Conservation (phyloP, 2,888 invertebrate species). For the Vanessa cardui region DNA sequence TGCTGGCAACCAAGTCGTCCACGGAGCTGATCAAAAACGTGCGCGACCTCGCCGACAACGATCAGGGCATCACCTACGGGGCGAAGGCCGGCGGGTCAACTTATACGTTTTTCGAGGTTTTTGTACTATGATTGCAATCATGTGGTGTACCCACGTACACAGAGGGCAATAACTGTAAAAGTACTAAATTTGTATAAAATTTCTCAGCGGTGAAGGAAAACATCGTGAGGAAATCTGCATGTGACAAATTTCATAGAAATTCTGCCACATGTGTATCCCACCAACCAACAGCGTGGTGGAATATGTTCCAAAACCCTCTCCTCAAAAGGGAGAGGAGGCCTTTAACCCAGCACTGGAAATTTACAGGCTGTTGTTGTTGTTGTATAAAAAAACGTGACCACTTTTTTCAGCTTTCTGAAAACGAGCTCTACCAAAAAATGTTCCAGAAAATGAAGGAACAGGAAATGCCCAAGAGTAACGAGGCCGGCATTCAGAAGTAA, state of each 20-base stretch:
- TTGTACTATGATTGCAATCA: neutral
- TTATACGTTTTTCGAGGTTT: conserved; percentile 92
- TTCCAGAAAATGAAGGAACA: conserved; percentile 88
- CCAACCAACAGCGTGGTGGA: too few species aligned
- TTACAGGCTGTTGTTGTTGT: too few species aligned
- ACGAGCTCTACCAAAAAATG: conserved; percentile 89
- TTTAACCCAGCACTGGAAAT: too few species aligned
- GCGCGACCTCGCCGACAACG: conserved; percentile 90
- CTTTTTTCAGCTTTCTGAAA: conserved; percentile 87
- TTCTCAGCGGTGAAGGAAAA: too few species aligned
- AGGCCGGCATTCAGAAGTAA: conserved; percentile 84
- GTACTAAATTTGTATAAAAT: neutral
- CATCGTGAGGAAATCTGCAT: too few species aligned
- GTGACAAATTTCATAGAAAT: too few species aligned
- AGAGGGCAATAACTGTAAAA: too few species aligned
- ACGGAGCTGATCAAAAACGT: conserved; percentile 88
- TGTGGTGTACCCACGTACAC: neutral
- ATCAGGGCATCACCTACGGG: conserved; percentile 92
- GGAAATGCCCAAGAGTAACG: conserved; percentile 80
- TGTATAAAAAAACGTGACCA: neutral
- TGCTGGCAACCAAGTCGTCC: conserved; percentile 90
- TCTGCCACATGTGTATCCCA: too few species aligned
- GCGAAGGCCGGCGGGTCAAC: conserved; percentile 94
- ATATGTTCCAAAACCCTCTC: too few species aligned
- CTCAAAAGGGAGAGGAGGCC: too few species aligned